Evolutionary conservation across 1,140 invertebrate species (phyloP), one percentile per base, ranked within the genome.

Genomic region (Leguminivora glycinivorella): DNA sequence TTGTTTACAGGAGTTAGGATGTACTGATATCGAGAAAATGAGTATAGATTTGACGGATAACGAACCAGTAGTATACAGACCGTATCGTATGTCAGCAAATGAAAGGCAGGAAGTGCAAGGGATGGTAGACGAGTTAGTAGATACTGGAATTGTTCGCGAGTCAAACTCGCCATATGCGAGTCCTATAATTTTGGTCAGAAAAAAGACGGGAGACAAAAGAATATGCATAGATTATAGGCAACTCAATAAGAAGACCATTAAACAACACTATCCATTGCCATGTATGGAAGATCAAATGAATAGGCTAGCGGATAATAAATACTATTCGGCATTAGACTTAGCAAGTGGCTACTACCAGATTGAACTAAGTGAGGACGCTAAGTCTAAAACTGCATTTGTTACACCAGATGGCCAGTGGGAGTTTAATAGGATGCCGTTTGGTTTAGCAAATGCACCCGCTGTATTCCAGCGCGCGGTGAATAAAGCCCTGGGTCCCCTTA

Each of bases 401-500:
- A 85, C 83, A 2, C 75, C 69, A 10, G 78, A 81, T 22, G 79
- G 78, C 1, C 70, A 78, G 12, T 89, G 67, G 60, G 69, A 89
- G 60, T 88, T 75, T 40, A 72, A 74, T 7, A 63, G 72, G n/a
- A 70, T 88, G 63, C 83, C 84, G 4, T 89, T 85, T 72, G 29
- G 29, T 5, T 7, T 31, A 5, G 29, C 70, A 10, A 85, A 81
- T 69, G 75, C 76, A 0, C 75, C 83, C 0, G 72, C 75, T 1
- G 75, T 71, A 0, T 90, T 91, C 58, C 76, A 85, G 38, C 52
- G 78, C 34, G 52, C 83, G 4, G 80, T 86, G 56, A 74, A 82
- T 10, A 68, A 70, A 40, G 71, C 76, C 2, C 52, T 80, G 12
- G 71, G 71, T 3, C 60, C 69, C 7, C 31, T 56, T 17, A n/a